Evolutionary conservation across 2,113 vertebrate genomes (phyloP).

Genomic region (Hippolais icterina): DNA sequence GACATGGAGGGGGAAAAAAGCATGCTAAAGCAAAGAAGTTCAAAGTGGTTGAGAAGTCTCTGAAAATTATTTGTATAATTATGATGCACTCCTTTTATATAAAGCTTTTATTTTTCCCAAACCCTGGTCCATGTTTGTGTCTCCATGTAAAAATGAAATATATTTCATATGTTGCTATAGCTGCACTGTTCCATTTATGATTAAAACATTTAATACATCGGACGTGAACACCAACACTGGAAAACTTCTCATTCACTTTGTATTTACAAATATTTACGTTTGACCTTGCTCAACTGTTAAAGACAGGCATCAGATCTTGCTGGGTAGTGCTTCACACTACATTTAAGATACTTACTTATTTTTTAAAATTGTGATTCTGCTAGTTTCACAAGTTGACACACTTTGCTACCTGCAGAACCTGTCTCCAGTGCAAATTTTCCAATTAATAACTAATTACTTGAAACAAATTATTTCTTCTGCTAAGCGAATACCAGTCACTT

Average conservation of each 20-base stretch:
- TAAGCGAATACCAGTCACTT: not conserved
- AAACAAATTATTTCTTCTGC: not conserved
- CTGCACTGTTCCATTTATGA: constrained; percentile 38
- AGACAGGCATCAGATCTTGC: not conserved
- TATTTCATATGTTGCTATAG: constrained; percentile 9
- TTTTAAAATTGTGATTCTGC: not conserved
- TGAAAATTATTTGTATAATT: constrained; percentile 25
- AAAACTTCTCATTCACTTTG: not conserved
- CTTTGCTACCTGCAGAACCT: not conserved
- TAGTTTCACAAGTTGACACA: not conserved
- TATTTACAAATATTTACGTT: constrained; percentile 45
- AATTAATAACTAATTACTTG: not conserved
- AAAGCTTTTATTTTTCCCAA: constrained; percentile 56
- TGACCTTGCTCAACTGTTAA: not conserved
- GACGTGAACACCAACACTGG: constrained; percentile 35
- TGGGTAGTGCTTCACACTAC: not conserved
- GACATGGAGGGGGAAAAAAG: not conserved
- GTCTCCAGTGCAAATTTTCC: not conserved
- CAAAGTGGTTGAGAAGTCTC: constrained; percentile 36
- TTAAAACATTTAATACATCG: constrained; percentile 4
- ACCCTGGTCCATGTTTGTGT: constrained; percentile 33
- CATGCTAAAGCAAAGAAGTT: constrained; percentile 15
- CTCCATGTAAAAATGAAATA: constrained; percentile 1
- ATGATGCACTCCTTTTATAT: constrained; percentile 41
- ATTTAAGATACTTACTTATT: not conserved